These are phyloP conservation scores for Calyptomena viridis DNA, from an alignment of 2,113 vertebrate species.

Conservation along the genomic window DNA sequence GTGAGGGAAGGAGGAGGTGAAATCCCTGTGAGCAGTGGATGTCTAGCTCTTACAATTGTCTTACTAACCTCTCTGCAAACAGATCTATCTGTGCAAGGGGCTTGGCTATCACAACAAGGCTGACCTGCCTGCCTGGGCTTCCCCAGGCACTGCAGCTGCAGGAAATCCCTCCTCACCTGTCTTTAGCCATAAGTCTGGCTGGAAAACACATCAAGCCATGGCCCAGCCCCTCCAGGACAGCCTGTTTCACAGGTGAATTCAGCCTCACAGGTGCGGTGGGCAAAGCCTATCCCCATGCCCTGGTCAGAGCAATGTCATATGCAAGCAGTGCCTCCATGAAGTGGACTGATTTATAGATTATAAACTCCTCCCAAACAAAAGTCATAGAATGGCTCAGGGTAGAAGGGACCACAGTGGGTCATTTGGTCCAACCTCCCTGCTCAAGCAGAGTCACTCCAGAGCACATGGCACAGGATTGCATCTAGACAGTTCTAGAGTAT, in stretches of 20 bases:
- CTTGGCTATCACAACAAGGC: background rate
- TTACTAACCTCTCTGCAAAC: background rate
- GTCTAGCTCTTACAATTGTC: background rate
- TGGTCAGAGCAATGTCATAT: rapidly evolving
- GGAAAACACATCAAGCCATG: background rate
- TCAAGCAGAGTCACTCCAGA: background rate
- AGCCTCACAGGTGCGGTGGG: rapidly evolving
- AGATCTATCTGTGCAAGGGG: background rate
- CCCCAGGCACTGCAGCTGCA: rapidly evolving
- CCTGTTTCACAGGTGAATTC: background rate
- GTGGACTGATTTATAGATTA: background rate
- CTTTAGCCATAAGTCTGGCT: background rate
- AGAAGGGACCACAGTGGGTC: background rate
- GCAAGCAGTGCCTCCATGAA: rapidly evolving
- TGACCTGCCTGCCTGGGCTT: background rate
- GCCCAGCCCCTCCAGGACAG: background rate
- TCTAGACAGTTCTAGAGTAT: too few relatives aligned
- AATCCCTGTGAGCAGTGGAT: background rate
- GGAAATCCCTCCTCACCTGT: background rate
- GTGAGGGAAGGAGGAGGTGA: background rate
- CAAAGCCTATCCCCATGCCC: rapidly evolving
- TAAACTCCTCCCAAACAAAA: background rate
- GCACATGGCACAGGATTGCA: background rate
- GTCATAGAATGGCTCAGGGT: background rate
- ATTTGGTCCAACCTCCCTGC: background rate